Conservation (phyloP, 2,113 vertebrate genomes). For the Rhombomys opimus region DNA sequence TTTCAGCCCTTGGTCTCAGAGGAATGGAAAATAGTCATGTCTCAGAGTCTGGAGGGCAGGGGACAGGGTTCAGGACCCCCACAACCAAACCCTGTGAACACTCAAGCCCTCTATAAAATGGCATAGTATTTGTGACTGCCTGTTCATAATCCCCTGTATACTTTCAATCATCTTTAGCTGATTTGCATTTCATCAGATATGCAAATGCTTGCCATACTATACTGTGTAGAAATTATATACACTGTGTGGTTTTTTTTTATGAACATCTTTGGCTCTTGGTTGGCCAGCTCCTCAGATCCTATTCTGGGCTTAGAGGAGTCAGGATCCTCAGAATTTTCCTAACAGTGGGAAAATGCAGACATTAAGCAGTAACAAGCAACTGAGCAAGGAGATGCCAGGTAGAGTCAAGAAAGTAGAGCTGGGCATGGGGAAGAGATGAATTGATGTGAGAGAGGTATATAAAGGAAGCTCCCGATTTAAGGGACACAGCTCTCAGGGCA, state of each 20-base stretch:
- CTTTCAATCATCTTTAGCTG: not conserved
- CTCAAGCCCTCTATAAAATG: not conserved
- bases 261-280: not conserved
- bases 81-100: not conserved
- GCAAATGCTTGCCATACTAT: not conserved
- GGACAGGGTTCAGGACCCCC: not conserved
- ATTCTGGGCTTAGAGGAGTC: not conserved
- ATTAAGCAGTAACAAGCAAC: not conserved
- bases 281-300: not conserved
- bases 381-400: not conserved
- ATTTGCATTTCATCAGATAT: not conserved
- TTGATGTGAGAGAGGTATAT: not conserved
- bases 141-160: fast-evolving
- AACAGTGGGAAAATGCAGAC: not conserved
- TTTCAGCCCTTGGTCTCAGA: not conserved
- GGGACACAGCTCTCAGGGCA: not conserved
- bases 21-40: no score
- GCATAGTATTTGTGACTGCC: not conserved
- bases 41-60: not conserved
- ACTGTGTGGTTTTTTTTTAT: not conserved
- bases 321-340: not conserved
- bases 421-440: not conserved
- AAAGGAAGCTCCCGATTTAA: not conserved
- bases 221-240: no score
- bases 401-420: not conserved